phyloP scores from a whole-genome alignment of 2,113 vertebrate genomes.

The Nettapus auritus region DNA sequence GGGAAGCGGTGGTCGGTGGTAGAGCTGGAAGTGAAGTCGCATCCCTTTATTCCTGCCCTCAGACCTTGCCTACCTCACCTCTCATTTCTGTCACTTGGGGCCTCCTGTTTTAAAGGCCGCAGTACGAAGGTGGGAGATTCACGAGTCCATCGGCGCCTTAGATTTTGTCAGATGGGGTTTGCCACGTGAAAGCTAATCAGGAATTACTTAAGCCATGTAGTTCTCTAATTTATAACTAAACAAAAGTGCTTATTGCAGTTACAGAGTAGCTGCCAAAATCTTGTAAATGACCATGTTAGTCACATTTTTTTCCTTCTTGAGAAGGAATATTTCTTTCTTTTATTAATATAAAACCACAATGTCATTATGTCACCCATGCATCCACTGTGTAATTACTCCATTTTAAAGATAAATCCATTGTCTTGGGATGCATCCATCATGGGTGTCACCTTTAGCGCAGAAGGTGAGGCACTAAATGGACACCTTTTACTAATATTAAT shows the following conservation, averaged over 20 bases:
- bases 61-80: fast-evolving
- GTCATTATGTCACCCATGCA: slow-evolving; percentile 84
- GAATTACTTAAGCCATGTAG: background rate
- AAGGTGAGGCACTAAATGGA: slow-evolving; percentile 88
- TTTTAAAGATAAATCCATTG: slow-evolving; percentile 93
- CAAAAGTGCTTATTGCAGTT: slow-evolving; percentile 9
- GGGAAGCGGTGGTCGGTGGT: fast-evolving
- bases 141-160: background rate
- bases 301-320: slow-evolving; percentile 48
- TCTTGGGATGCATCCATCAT: slow-evolving; percentile 89
- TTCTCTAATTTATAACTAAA: background rate
- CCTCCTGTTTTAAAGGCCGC: background rate
- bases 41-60: background rate
- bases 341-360: slow-evolving; percentile 84
- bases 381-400: slow-evolving; percentile 90
- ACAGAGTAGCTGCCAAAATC: slow-evolving; percentile 38
- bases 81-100: background rate
- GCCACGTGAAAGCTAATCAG: background rate
- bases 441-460: slow-evolving; percentile 84
- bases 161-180: background rate
- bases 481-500: slow-evolving; percentile 89
- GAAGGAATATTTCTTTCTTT: slow-evolving; percentile 72
- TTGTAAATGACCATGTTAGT: slow-evolving; percentile 41
- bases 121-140: background rate
- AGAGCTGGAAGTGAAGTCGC: background rate